Conservation (phyloP, 2,113 vertebrate species). For the Prochilodus magdalenae region DNA sequence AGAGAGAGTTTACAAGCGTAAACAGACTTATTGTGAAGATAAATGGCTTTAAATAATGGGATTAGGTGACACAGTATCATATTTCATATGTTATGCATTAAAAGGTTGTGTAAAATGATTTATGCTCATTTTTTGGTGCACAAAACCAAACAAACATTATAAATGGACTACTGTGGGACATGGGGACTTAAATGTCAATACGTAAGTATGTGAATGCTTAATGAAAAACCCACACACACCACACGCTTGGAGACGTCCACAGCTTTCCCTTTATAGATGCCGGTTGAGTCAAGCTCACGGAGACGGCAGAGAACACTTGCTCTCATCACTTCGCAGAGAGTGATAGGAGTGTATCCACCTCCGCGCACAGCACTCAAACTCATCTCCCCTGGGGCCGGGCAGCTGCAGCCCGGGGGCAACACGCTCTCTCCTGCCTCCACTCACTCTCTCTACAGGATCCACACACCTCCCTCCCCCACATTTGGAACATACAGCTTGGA, state of each 20-base stretch:
- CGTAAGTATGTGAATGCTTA: slow-evolving; percentile 7
- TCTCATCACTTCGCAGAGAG: slow-evolving; percentile 12
- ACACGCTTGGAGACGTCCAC: slow-evolving; percentile 23
- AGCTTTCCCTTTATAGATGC: slow-evolving; percentile 9
- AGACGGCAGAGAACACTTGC: slow-evolving; percentile 7
- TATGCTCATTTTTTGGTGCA: no score
- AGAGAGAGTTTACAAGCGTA: no score
- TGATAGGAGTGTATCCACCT: slow-evolving; percentile 16
- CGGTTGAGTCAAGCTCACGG: not conserved
- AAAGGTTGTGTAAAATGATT: no score
- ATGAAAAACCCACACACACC: slow-evolving; percentile 39
- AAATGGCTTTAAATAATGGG: no score
- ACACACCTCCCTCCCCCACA: not conserved
- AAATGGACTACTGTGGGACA: no score
- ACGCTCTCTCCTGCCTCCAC: slow-evolving; percentile 9
- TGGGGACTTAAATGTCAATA: not conserved
- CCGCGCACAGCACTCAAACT: not conserved
- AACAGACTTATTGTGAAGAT: no score
- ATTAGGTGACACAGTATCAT: no score
- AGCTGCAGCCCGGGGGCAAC: slow-evolving; percentile 23
- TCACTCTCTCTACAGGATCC: slow-evolving; percentile 2
- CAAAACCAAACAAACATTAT: no score
- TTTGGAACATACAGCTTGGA: not conserved
- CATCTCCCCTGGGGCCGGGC: slow-evolving; percentile 6
- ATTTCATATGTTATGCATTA: no score